A percentile compares a stretch with the other conserved stretches of the same genome.
These are phyloP conservation scores for Oncorhynchus kisutch DNA, from an alignment of 2,113 vertebrate genomes.

Conservation along the genomic window DNA sequence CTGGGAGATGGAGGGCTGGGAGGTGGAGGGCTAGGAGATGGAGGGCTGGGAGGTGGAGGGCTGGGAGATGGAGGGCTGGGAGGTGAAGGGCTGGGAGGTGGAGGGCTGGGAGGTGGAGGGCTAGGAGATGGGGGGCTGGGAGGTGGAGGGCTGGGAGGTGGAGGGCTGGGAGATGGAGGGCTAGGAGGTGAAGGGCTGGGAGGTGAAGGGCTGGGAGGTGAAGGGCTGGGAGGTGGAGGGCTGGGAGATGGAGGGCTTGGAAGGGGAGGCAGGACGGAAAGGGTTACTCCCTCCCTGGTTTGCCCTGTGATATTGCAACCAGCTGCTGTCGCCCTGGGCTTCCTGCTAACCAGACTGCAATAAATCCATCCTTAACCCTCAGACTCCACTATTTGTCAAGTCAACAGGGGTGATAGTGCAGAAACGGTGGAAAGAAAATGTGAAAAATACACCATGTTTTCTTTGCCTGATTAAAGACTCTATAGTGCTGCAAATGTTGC, in stretches of 20 bases:
- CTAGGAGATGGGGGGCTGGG: not conserved
- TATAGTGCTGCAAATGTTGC: not conserved
- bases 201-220: not conserved
- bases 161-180: too few relatives aligned
- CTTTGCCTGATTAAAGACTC: slow-evolving; percentile 30
- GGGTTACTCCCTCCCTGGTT: not conserved
- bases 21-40: too few relatives aligned
- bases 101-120: too few relatives aligned
- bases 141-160: too few relatives aligned
- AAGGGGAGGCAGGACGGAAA: not conserved
- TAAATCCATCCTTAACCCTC: slow-evolving; percentile 14
- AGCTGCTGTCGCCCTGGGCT: slow-evolving; percentile 43
- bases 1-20: not conserved
- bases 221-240: too few relatives aligned
- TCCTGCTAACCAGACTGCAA: not conserved
- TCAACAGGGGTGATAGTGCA: slow-evolving; percentile 4
- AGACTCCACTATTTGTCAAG: slow-evolving; percentile 40
- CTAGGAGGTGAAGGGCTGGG: too few relatives aligned
- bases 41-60: too few relatives aligned
- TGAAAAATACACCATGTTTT: slow-evolving; percentile 20
- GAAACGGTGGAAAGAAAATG: not conserved
- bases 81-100: too few relatives aligned
- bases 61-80: not conserved
- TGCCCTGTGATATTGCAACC: slow-evolving; percentile 41
- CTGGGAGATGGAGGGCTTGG: not conserved